Conservation (phyloP, 2,113 vertebrate species). For the Poeciliopsis retropinna region DNA sequence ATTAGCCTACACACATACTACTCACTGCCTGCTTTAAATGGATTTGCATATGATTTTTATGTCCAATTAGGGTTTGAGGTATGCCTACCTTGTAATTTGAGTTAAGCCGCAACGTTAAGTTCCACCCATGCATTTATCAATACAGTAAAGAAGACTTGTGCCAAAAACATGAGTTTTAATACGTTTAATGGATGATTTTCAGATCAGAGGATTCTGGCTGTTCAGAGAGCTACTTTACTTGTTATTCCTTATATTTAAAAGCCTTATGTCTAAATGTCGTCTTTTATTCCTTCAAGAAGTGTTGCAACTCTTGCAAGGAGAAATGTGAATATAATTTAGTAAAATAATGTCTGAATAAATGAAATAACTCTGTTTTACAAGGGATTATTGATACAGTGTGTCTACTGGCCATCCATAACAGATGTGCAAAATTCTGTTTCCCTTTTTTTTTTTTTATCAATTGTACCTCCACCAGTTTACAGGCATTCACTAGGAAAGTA, state of each 20-base stretch:
- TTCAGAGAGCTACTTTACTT: slow-evolving; percentile 25
- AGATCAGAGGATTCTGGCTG: slow-evolving; percentile 41
- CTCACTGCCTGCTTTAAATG: slow-evolving; percentile 21
- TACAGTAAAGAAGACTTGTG: slow-evolving; percentile 60
- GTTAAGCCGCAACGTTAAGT: slow-evolving; percentile 54
- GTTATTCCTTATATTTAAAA: slow-evolving; percentile 39
- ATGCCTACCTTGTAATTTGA: slow-evolving; percentile 60
- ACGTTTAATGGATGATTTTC: slow-evolving; percentile 28
- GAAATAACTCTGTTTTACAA: not conserved
- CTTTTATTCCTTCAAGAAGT: not conserved
- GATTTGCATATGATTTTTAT: slow-evolving; percentile 63
- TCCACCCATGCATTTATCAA: slow-evolving; percentile 52
- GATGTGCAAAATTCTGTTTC: not conserved
- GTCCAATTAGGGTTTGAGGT: slow-evolving; percentile 56
- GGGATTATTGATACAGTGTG: not conserved
- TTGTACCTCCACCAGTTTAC: not conserved
- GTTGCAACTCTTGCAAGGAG: slow-evolving; percentile 16
- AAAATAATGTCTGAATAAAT: slow-evolving; percentile 39
- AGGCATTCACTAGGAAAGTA: not conserved
- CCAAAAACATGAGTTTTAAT: slow-evolving; percentile 38
- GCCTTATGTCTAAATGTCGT: slow-evolving; percentile 16
- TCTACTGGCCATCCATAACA: not conserved
- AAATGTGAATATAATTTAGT: slow-evolving; percentile 18
- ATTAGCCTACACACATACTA: slow-evolving; percentile 29
- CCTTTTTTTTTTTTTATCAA: not conserved